Evolutionary conservation across 2,888 invertebrate species (phyloP), one percentile per base, ranked within the genome.

Genomic region (Embidobia sp.): DNA sequence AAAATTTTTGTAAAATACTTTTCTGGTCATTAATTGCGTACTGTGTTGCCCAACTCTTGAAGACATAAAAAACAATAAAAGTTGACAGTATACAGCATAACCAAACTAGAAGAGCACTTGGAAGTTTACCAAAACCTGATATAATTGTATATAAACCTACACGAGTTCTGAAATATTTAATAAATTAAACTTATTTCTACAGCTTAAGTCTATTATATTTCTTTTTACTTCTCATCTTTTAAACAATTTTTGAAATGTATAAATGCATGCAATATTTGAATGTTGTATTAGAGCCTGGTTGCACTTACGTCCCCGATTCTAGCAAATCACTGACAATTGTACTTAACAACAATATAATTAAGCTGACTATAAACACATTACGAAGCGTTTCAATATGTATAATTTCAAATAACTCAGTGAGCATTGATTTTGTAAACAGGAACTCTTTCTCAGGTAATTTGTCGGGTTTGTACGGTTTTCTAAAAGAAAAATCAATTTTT

Each of bases 71-170:
- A 0, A 90, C 82, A 0, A 83, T 79, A 26, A 92, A 84, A 0
- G 91, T 90, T 6, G 90, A 85, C 0, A 85, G 35, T 67, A 91
- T 90, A 90, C 93, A 91, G 6, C 88, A 61, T 1, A 89, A 83
- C 92, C 95, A 95, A 44, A 92, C 86, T 1, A 88, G 82, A 46
- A 93, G 83, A 0, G 92, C 93, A 55, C 89, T 89, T 48, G 93
- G 91, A 26, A 94, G 90, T 74, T 93, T 92, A 8, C 91, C 92
- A 79, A 95, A 93, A 0, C 92, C 92, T 77, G 86, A 88, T 29
- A 86, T 86, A 51, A 95, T 92, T 5, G 94, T 90, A 22, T 90
- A 89, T 70, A 94, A 89, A 19, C 94, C 93, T 31, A 93, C 84
- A 80, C 90, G 90, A 3, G 91, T 84, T 72, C 93, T 93, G 81